These are phyloP conservation scores for Ramphastos sulfuratus DNA, from an alignment of 2,113 vertebrate genomes.

Conservation along the genomic window DNA sequence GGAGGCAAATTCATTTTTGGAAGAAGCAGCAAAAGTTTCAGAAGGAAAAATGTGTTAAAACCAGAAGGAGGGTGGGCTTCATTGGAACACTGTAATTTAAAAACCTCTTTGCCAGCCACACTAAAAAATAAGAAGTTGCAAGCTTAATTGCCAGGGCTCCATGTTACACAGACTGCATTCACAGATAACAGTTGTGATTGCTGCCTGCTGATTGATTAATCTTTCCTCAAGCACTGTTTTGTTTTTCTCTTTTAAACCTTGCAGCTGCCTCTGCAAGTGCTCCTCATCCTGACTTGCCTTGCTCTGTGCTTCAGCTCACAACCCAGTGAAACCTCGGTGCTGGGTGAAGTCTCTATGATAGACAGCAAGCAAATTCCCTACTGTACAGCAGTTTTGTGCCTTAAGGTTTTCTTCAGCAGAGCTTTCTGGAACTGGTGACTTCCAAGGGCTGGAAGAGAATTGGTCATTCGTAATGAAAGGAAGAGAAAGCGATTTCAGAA, in stretches of 20 bases:
- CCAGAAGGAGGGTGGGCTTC: neutral
- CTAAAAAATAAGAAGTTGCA: neutral
- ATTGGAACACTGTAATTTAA: neutral
- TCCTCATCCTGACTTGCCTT: neutral
- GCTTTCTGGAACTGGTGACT: neutral
- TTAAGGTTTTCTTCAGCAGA: neutral
- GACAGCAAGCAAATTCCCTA: neutral
- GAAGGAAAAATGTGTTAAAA: slow-evolving; percentile 7
- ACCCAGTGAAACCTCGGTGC: neutral
- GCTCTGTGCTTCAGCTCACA: neutral
- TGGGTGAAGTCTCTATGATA: neutral
- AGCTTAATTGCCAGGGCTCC: neutral
- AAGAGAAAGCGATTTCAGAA: neutral
- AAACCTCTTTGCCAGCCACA: neutral
- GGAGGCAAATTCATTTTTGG: slow-evolving; percentile 3
- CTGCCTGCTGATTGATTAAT: slow-evolving; percentile 35
- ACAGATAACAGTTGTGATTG: neutral
- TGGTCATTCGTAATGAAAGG: neutral
- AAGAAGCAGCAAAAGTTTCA: neutral
- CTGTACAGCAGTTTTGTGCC: neutral
- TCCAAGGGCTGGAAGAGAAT: neutral
- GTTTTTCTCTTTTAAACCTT: neutral
- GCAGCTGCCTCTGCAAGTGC: neutral
- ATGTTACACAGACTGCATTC: neutral
- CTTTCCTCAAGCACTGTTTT: neutral